Evolutionary conservation across 2,113 vertebrate species (phyloP).

Genomic region (Nymphicus hollandicus): DNA sequence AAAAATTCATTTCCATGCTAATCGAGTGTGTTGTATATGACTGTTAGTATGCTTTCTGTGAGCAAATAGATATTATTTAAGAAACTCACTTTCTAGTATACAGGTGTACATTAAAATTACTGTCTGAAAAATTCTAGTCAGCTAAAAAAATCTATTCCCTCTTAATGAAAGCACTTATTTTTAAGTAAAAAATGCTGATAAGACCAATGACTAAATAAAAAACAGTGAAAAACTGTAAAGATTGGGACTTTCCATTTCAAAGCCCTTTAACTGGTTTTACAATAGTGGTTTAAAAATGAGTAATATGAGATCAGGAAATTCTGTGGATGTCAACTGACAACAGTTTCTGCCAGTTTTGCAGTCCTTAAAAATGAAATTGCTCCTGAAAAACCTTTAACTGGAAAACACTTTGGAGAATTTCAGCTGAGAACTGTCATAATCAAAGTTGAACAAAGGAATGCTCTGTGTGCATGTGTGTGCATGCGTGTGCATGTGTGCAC

Average conservation of each 20-base stretch:
- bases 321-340: background rate
- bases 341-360: background rate
- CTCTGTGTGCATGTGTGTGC: background rate
- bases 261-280: constrained; percentile 3
- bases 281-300: constrained; percentile 1
- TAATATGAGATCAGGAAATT: background rate
- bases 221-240: background rate
- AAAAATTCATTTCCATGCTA: constrained; percentile 67
- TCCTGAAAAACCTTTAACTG: background rate
- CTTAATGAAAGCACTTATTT: constrained; percentile 48
- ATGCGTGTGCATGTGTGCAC: no score
- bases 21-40: constrained; percentile 51
- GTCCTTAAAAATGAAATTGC: background rate
- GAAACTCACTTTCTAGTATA: constrained; percentile 48
- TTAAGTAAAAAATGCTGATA: background rate
- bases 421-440: background rate
- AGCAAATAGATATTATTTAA: constrained; percentile 64
- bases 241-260: constrained; percentile 9
- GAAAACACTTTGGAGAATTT: background rate
- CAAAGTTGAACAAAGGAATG: background rate
- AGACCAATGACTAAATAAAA: constrained; percentile 20
- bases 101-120: constrained; percentile 62
- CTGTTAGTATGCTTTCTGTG: constrained; percentile 44
- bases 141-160: constrained; percentile 37
- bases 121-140: constrained; percentile 31